Conservation (phyloP, 2,113 vertebrate genomes). For the Amphilophus citrinellus region DNA sequence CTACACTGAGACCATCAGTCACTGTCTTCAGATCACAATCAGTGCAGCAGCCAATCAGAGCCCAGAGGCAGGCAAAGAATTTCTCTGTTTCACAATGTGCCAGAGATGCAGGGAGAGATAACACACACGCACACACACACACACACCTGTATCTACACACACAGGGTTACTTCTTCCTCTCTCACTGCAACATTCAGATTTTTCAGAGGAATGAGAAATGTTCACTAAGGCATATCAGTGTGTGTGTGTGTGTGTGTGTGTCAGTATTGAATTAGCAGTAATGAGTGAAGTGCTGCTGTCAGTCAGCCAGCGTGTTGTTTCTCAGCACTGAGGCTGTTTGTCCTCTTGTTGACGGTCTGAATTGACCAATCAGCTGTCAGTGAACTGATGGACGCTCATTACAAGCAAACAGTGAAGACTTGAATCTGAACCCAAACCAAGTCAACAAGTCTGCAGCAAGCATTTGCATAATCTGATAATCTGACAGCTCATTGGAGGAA, state of each 20-base stretch:
- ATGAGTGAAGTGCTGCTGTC: constrained; percentile 14
- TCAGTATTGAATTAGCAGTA: constrained; percentile 35
- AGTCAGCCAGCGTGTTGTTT: not conserved
- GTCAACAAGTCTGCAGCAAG: not conserved
- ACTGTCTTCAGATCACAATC: not conserved
- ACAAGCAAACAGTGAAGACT: not conserved
- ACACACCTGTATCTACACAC: not conserved
- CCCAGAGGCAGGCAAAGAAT: not conserved
- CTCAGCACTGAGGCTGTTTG: constrained; percentile 10
- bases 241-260: constrained; percentile 5
- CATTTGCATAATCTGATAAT: not conserved
- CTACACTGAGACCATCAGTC: not conserved
- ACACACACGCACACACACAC: not conserved
- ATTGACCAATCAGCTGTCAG: constrained; percentile 29
- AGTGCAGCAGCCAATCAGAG: constrained; percentile 32
- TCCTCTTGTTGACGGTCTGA: not conserved
- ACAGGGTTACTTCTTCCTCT: not conserved
- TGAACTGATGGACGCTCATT: not conserved
- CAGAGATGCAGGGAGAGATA: constrained; percentile 14
- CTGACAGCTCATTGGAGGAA: not conserved
- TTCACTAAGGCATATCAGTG: not conserved
- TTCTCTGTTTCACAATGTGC: not conserved
- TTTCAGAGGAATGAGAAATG: not conserved
- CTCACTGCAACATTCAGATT: constrained; percentile 16
- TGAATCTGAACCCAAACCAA: not conserved